A percentile compares a stretch with the other conserved stretches of the same genome.
These are phyloP conservation scores for Hydrotaea cyrtoneurina DNA, from an alignment of 2,888 invertebrate genomes.

Conservation along the genomic window DNA sequence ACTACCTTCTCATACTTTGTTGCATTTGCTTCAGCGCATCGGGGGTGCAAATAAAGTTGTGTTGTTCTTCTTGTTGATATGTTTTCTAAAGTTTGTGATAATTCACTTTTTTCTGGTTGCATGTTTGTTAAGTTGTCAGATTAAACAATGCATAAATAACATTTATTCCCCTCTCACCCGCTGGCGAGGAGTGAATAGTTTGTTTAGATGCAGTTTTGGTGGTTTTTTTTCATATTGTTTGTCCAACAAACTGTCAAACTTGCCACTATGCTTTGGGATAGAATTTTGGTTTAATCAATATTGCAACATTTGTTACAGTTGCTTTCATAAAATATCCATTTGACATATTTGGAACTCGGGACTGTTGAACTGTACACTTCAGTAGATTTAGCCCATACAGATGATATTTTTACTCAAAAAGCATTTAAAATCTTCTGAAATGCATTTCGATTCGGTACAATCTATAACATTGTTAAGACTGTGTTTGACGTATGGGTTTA, in stretches of 20 bases:
- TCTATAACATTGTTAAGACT: no score
- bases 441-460: no score
- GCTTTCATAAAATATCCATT: constrained; percentile 6
- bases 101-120: constrained; percentile 23
- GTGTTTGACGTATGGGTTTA: no score
- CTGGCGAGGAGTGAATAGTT: neutral
- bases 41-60: neutral
- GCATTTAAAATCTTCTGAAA: no score
- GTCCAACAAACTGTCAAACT: constrained; percentile 16
- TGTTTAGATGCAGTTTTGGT: constrained; percentile 7
- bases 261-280: constrained; percentile 6
- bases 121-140: constrained; percentile 45
- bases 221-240: no score
- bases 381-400: no score
- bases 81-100: constrained; percentile 39
- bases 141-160: constrained; percentile 40
- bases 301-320: constrained; percentile 4
- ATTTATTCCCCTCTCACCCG: constrained; percentile 3
- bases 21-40: neutral
- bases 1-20: constrained; percentile 25
- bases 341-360: neutral
- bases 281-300: constrained; percentile 23
- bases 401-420: no score
- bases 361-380: no score
- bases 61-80: constrained; percentile 46